Base-by-base conservation (phyloP, 1,140 invertebrate species). In the Sminthurides bifidus region DNA sequence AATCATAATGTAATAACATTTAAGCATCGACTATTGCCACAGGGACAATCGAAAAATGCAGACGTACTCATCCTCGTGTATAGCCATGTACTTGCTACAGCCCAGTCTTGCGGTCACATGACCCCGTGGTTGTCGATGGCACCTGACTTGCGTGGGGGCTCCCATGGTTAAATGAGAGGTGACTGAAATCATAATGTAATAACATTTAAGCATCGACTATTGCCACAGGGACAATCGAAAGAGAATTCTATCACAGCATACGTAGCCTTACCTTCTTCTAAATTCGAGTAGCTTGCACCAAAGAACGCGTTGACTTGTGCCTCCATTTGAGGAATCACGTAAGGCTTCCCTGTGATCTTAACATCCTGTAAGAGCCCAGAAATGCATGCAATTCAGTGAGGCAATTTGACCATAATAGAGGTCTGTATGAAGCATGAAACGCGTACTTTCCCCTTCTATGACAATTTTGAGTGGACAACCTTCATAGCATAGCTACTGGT, bases 1-100 rank as follows among this genome's bases (percentile, higher is more conserved):
- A 17, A 6, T n/a, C n/a, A n/a, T n/a, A n/a, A n/a, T n/a, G n/a
- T n/a, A n/a, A n/a, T n/a, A n/a, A n/a, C n/a, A n/a, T n/a, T n/a
- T n/a, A n/a, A n/a, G n/a, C n/a, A n/a, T n/a, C n/a, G n/a, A n/a
- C n/a, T n/a, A n/a, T n/a, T n/a, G n/a, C n/a, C n/a, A n/a, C n/a
- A n/a, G n/a, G n/a, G n/a, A n/a, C n/a, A n/a, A n/a, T n/a, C n/a
- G n/a, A n/a, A n/a, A n/a, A n/a, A n/a, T n/a, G n/a, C 23, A 37
- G 4, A 52, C 49, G 21, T 48, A 52, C 19, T 54, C 43, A 19
- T 58, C 55, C 30, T 61, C 60, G 26, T 58, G 56, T 14, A 44
- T 52, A 3, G 41, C 40, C 19, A 61, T 15, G 5, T n/a, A 37
- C 35, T 51, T 54, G 5, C 27, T n/a, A 37, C 59, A 61, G 2